phyloP scores from a whole-genome alignment of 35 echinoderm and acorn worm species.

The Diadema setosum region DNA sequence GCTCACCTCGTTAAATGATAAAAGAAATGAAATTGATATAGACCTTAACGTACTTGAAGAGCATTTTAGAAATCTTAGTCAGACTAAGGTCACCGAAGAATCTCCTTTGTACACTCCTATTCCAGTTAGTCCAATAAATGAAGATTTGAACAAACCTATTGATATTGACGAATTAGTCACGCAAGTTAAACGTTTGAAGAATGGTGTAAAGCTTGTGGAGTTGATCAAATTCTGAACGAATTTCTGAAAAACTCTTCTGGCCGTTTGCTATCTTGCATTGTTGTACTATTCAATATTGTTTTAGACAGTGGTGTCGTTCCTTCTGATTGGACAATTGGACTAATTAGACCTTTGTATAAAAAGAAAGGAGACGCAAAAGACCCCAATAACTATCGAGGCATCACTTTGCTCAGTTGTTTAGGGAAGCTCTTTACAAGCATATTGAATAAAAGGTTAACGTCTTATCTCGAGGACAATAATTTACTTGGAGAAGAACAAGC shows the following conservation, averaged over 20 bases:
- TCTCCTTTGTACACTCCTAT: neutral
- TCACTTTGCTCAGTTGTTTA: too few species aligned
- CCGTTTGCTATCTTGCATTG: neutral
- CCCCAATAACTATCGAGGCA: too few species aligned
- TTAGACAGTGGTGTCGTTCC: neutral
- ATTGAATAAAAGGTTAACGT: too few species aligned
- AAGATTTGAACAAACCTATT: neutral
- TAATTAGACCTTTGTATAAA: neutral
- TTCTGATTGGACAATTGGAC: neutral
- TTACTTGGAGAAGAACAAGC: too few species aligned
- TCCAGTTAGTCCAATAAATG: neutral
- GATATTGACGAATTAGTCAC: neutral
- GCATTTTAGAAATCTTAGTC: neutral
- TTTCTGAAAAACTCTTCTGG: conserved; percentile 6
- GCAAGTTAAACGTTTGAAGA: neutral
- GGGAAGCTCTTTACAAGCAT: too few species aligned
- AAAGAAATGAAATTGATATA: neutral
- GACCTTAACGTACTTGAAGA: neutral
- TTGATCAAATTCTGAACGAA: conserved; percentile 24
- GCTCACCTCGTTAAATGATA: neutral
- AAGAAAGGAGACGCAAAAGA: too few species aligned
- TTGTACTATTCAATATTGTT: conserved; percentile 8
- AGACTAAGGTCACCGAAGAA: neutral
- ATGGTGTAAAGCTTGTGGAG: conserved; percentile 3
- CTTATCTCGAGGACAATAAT: too few species aligned